Evolutionary conservation across 2,797 vertebrate genomes (phyloP).

Genomic region (Lateolabrax maculatus): DNA sequence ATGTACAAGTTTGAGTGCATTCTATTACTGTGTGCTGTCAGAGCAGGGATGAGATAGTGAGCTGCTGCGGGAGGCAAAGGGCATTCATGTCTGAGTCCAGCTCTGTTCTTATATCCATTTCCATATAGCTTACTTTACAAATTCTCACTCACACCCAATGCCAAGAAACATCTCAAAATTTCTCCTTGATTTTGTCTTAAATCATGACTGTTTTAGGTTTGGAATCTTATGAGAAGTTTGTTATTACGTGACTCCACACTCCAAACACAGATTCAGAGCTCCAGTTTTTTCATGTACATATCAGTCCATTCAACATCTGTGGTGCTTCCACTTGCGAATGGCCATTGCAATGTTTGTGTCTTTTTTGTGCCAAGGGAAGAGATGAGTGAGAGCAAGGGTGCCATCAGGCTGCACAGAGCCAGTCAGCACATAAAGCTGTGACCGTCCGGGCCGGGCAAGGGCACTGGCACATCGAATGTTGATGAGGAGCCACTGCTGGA

Average conservation of each 20-base stretch:
- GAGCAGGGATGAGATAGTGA: constrained; percentile 49
- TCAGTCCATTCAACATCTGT: constrained; percentile 85
- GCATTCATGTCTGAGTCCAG: constrained; percentile 42
- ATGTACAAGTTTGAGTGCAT: constrained; percentile 86
- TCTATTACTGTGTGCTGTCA: constrained; percentile 69
- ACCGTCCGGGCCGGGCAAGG: constrained; percentile 82
- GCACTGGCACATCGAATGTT: constrained; percentile 86
- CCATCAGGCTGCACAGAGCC: constrained; percentile 84
- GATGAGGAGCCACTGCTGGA: constrained; percentile 92
- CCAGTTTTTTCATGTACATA: neutral
- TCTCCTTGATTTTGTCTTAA: constrained; percentile 5
- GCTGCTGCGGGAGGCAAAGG: constrained; percentile 38
- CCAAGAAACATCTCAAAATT: constrained; percentile 14
- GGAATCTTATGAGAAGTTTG: neutral
- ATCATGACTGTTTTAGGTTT: neutral
- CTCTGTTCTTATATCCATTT: constrained; percentile 34
- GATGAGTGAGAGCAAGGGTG: constrained; percentile 79
- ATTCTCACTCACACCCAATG: constrained; percentile 3
- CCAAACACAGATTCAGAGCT: constrained; percentile 32
- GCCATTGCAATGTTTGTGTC: constrained; percentile 86
- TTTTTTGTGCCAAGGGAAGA: constrained; percentile 91
- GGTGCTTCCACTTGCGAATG: constrained; percentile 90
- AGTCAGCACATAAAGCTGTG: constrained; percentile 88
- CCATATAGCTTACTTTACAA: constrained; percentile 2
- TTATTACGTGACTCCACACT: constrained; percentile 3